Evolutionary conservation across 2,113 vertebrate species (phyloP).

Genomic region (Accipiter virgatus): DNA sequence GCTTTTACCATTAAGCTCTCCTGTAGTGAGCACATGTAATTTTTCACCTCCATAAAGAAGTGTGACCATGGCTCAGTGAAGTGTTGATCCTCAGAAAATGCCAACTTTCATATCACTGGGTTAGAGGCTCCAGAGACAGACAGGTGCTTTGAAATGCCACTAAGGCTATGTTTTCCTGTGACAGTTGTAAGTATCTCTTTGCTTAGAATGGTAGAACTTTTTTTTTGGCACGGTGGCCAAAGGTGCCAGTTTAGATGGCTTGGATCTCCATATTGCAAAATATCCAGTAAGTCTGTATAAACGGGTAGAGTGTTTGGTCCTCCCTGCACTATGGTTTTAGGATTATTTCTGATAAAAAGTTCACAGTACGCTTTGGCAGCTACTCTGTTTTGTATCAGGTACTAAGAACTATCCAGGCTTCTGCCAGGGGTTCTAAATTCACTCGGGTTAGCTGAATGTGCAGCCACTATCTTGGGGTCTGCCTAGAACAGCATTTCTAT

Average conservation of each 20-base stretch:
- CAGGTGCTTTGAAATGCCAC: neutral
- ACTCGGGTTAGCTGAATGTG: rapidly evolving
- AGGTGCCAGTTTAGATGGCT: neutral
- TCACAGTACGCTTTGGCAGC: neutral
- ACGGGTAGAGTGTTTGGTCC: neutral
- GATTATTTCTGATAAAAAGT: neutral
- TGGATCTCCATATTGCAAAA: neutral
- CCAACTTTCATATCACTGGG: neutral
- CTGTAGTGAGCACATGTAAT: neutral
- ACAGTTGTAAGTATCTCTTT: neutral
- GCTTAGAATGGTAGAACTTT: neutral
- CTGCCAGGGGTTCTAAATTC: neutral
- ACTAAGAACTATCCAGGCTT: neutral
- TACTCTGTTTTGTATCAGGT: neutral
- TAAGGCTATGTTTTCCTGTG: neutral
- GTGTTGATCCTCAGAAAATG: neutral
- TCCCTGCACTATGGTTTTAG: neutral
- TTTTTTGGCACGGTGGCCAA: neutral
- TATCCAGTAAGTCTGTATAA: neutral
- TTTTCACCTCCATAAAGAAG: neutral
- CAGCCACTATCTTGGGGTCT: neutral
- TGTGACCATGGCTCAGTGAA: neutral
- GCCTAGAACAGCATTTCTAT: neutral
- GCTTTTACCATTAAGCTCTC: neutral
- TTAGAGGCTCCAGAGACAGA: neutral